Evolutionary conservation across 2,888 invertebrate species (phyloP), one percentile per base, ranked within the genome.

Genomic region (Parnassius mnemosyne): DNA sequence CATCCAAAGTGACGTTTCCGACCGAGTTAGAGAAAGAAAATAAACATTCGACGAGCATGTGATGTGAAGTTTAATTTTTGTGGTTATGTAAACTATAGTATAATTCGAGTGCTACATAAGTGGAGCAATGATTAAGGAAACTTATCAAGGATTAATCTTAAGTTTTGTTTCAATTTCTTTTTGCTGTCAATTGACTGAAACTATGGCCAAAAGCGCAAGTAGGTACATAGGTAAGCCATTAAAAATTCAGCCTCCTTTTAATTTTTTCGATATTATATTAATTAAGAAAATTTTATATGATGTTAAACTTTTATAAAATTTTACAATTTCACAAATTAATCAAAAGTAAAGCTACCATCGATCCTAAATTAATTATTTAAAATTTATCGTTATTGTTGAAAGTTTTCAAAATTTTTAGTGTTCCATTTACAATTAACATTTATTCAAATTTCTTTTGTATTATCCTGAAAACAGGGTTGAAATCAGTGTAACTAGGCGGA

Each of bases 101-200:
- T 34, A 65, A 63, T 10, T 16, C 46, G n/a, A 11, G 55, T 46
- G 49, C 3, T 13, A 25, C 20, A 46, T 57, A 58, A 58, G 52
- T 60, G 52, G 12, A 82, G 81, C 76, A 69, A 90, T 89, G 90
- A 86, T 89, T 76, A 87, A 77, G 76, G 89, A 87, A 85, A 85
- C 79, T 76, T 89, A 84, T 75, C 90, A 91, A 77, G 88, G 90
- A 71, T 80, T 90, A 72, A 83, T 91, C 77, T 76, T 90, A 66
- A 90, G 90, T 80, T 87, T 90, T 70, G 76, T 90, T 73, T 90
- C 91, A 51, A 87, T 91, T 68, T 89, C 91, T 68, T 87, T 91
- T 74, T 89, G 90, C 79, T 91, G 91, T 76, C 91, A 91, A 71
- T 81, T 91, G 20, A 87, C 84, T 64, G 90, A 90, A 79, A 90